phyloP scores from a whole-genome alignment of 2,797 vertebrate species.

The Apodemus agrarius region DNA sequence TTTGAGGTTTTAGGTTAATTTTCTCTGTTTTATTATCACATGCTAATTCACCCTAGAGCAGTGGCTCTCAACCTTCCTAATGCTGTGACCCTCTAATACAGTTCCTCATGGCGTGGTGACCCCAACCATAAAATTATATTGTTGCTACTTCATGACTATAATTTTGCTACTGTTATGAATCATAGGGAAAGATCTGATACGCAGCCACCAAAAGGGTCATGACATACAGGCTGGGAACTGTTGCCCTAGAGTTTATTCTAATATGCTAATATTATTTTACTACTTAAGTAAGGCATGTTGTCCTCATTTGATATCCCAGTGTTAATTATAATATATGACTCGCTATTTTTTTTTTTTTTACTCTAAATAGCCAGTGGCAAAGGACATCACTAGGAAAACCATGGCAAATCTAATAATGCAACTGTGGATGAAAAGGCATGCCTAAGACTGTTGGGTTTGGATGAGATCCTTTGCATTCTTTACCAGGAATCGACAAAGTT shows the following conservation, averaged over 20 bases:
- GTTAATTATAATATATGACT: not conserved
- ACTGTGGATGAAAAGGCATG: not conserved
- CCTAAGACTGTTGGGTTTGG: not conserved
- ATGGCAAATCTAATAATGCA: not conserved
- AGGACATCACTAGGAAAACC: not conserved
- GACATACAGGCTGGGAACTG: too few relatives aligned
- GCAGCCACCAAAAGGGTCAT: not conserved
- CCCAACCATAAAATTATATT: not conserved
- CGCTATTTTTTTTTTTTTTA: not conserved
- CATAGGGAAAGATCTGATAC: not conserved
- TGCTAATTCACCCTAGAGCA: not conserved
- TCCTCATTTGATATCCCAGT: not conserved
- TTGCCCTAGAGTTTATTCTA: not conserved
- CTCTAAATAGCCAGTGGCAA: not conserved
- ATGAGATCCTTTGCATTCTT: not conserved
- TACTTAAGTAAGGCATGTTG: not conserved
- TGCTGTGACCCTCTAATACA: not conserved
- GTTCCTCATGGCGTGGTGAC: not conserved
- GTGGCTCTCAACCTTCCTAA: not conserved
- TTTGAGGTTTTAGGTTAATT: not conserved
- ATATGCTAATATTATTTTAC: not conserved
- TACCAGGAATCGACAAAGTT: not conserved
- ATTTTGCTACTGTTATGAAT: not conserved
- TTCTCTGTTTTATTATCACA: not conserved
- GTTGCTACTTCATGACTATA: not conserved